These are phyloP conservation scores for Tyto alba DNA, from an alignment of 2,113 vertebrate genomes.

Conservation along the genomic window DNA sequence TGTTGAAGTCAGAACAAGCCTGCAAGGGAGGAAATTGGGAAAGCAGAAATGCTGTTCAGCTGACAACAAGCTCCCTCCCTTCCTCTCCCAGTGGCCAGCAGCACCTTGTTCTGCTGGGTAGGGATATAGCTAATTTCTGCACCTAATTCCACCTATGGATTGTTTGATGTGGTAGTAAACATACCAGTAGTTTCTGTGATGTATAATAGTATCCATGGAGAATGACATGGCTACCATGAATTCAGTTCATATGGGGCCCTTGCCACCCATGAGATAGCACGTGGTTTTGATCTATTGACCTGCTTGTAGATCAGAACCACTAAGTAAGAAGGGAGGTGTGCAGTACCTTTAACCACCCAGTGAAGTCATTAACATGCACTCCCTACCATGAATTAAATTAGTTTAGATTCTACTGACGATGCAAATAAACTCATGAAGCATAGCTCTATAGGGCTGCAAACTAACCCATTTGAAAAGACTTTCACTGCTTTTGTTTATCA, in stretches of 20 bases:
- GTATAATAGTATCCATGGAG: neutral
- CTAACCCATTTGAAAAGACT: slow-evolving; percentile 32
- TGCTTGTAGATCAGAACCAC: neutral
- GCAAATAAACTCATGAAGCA: slow-evolving; percentile 48
- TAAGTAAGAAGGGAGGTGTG: neutral
- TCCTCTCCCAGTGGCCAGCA: neutral
- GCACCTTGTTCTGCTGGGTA: neutral
- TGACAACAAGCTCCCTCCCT: neutral
- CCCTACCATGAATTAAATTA: slow-evolving; percentile 59
- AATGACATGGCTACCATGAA: neutral
- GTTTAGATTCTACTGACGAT: slow-evolving; percentile 46
- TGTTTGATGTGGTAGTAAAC: neutral
- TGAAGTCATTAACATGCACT: slow-evolving; percentile 25
- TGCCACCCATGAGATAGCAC: neutral
- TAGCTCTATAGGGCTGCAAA: slow-evolving; percentile 20
- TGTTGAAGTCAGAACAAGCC: neutral
- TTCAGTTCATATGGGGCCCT: neutral
- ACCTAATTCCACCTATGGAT: accelerated
- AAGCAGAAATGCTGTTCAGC: neutral
- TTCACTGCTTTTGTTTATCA: slow-evolving; percentile 42
- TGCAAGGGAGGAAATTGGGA: neutral
- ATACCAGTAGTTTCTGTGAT: neutral
- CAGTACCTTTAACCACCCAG: neutral
- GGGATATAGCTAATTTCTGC: neutral
- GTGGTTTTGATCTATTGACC: neutral